Base-by-base conservation (phyloP, 2,797 vertebrate species). In the Gymnoscopelus braueri region DNA sequence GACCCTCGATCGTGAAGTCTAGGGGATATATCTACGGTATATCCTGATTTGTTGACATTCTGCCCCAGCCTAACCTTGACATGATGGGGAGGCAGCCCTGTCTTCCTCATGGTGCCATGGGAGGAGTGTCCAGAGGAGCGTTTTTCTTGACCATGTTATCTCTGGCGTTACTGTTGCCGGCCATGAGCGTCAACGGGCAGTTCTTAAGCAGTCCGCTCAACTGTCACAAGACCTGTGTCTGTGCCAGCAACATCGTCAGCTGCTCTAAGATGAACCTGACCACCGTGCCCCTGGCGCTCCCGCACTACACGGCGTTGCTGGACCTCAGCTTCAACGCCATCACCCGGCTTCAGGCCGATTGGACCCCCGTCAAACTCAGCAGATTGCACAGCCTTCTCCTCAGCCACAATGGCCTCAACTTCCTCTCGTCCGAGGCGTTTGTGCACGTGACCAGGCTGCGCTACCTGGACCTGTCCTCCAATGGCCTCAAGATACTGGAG, bases 191-290 rank as follows among this genome's bases (percentile, higher is more conserved):
- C 50, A 9, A 66, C 2, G 76, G 67, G 0, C 87, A 85, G 71
- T 57, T 75, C 0, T 19, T 68, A 3, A 74, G 71, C 35, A 54
- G 76, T 1, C 73, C 86, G 26, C 70, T 94, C 59, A 94, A 92
- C 89, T 97, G 95, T 73, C 93, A 91, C 54, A 88, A 81, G 2
- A 93, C 80, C 2, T 99, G 98, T 60, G 83, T 99, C 71, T 98
- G 97, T 0, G 96, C 97, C 90, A 98, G 97, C 87, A 96, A 97
- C 92, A 96, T 98, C 67, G 92, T 98, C 75, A 97, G 96, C 91
- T 99, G 98, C 80, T 95, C 96, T 14, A 95, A 93, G 84, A 91
- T 88, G 55, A 94, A 91, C 63, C 91, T 98, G 60, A 90, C 81
- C 13, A n/a, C 12, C 1, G 88, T 96, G 23, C 97, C 97, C 0